Base-by-base conservation (phyloP, 2,888 invertebrate species). In the Zootermopsis nevadensis region DNA sequence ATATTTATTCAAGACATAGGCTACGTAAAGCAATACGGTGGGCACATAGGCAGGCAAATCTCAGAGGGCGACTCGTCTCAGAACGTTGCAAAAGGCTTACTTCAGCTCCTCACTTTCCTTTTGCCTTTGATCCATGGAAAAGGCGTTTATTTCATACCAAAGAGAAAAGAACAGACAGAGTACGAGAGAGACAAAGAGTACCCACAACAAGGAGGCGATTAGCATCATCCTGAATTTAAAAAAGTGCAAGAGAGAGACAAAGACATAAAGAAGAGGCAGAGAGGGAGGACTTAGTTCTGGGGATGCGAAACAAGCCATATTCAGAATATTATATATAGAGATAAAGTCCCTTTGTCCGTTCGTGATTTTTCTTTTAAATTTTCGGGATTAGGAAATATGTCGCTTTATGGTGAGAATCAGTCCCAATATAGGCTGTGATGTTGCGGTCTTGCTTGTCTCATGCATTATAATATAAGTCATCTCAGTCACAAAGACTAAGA, bases 1-100 rank as follows among this genome's bases (percentile, higher is more conserved):
- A 82, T 84, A 83, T 84, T 83, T 83, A 82, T 84, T 82, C 79
- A 84, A 84, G 84, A 84, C 83, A 80, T 82, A n/a, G n/a, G n/a
- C n/a, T n/a, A n/a, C 30, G 66, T 77, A 82, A 82, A 80, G 84
- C 80, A 82, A 82, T 84, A 82, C 80, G 72, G 22, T 72, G 53
- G 80, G 79, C 79, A 74, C n/a, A n/a, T 42, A 35, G 66, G 53
- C 79, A 66, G 79, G 82, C 81, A 83, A 83, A 83, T 83, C 83
- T 81, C 80, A 22, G 83, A 79, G 79, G 60, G 77, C 67, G 69
- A 83, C 33, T 83, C 83, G 42, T 80, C 81, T 67, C 76, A 60
- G 77, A 80, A 76, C 80, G 38, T 81, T 76, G 55, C 81, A 76
- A 83, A 76, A 42, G 81, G 80, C 69, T 77, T 38, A 83, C 72